phyloP scores from a whole-genome alignment of 2,888 invertebrate genomes.

The Tinea pellionella region DNA sequence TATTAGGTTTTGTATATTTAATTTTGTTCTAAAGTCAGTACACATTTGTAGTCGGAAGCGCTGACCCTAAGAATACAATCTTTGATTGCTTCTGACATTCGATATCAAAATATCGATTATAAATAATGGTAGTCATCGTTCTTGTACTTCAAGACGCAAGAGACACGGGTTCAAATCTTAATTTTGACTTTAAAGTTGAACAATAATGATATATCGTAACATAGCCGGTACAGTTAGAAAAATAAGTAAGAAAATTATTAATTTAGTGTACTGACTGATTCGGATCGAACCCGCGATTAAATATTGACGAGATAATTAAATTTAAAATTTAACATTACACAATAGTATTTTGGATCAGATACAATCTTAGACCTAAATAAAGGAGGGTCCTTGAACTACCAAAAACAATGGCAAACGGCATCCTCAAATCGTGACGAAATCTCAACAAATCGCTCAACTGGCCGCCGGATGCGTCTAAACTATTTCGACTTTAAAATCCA shows the following conservation, averaged over 20 bases:
- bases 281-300: too few species aligned
- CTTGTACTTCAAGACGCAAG: neutral
- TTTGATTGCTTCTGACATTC: constrained; percentile 66
- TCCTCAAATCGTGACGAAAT: neutral
- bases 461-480: constrained; percentile 9
- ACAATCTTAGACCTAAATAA: neutral
- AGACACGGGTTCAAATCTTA: neutral
- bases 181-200: too few species aligned
- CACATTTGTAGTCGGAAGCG: constrained; percentile 59
- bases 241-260: too few species aligned
- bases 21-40: neutral
- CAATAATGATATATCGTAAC: too few species aligned
- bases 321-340: neutral
- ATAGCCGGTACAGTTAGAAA: too few species aligned
- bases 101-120: constrained; percentile 22
- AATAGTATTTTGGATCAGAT: neutral
- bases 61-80: constrained; percentile 49
- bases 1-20: neutral
- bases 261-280: too few species aligned
- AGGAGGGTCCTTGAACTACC: neutral
- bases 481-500: constrained; percentile 31
- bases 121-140: constrained; percentile 16
- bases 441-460: constrained; percentile 5
- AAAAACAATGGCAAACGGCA: neutral
- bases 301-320: neutral